These are phyloP conservation scores for Steatocranus sp. DNA, from an alignment of 2,797 vertebrate genomes.

Conservation along the genomic window DNA sequence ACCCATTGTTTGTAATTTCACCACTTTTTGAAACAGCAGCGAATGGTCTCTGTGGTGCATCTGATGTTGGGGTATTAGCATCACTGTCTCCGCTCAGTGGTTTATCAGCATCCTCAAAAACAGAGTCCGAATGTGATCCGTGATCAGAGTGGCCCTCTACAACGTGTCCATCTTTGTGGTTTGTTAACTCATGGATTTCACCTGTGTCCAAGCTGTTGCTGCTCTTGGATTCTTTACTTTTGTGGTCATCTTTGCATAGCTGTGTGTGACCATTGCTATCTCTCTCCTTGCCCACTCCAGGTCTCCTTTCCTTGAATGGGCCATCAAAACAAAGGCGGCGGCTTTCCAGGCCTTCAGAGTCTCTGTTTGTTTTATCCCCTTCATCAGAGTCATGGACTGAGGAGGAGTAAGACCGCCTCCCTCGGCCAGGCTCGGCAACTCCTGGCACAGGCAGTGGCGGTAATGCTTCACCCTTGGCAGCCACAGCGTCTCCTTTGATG, in stretches of 20 bases:
- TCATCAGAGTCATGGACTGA: conserved; percentile 63
- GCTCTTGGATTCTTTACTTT: conserved; percentile 42
- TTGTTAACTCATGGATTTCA: conserved; percentile 16
- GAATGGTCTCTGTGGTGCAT: conserved; percentile 31
- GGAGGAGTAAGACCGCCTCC: conserved; percentile 44
- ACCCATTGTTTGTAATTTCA: not conserved
- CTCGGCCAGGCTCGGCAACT: conserved; percentile 38
- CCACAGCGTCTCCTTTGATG: conserved; percentile 55
- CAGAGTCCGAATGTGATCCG: conserved; percentile 69
- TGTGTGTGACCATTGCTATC: conserved; percentile 51
- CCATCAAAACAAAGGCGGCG: conserved; percentile 51
- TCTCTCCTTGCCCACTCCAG: conserved; percentile 76
- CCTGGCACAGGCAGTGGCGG: conserved; percentile 35
- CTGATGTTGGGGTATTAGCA: conserved; percentile 47
- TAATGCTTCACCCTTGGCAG: conserved; percentile 40
- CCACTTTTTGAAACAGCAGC: conserved; percentile 14
- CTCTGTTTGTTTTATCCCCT: conserved; percentile 47
- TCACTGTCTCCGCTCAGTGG: conserved; percentile 54
- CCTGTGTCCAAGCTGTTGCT: conserved; percentile 1
- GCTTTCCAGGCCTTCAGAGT: conserved; percentile 35
- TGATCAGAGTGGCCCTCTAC: conserved; percentile 65
- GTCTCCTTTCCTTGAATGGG: conserved; percentile 69
- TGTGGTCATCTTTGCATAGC: conserved; percentile 36
- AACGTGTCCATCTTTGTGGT: conserved; percentile 23
- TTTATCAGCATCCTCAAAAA: conserved; percentile 70